Evolutionary conservation across 1,140 invertebrate genomes (phyloP).

Genomic region (Panagrolaimus sp.): DNA sequence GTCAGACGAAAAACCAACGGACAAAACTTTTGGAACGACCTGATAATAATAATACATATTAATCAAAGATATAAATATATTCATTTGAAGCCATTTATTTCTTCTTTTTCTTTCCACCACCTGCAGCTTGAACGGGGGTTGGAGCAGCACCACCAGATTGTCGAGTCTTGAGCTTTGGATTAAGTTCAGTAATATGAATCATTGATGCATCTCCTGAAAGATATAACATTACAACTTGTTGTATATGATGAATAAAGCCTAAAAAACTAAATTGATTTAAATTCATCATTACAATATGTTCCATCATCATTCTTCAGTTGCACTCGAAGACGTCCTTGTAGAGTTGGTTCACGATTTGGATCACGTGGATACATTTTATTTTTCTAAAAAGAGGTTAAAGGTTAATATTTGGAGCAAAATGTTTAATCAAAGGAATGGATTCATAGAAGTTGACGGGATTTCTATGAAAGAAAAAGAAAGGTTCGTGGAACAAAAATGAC

Average conservation of each 20-base stretch:
- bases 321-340: conserved; percentile 78
- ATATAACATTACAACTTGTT: conserved; percentile 23
- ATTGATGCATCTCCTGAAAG: conserved; percentile 70
- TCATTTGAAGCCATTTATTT: background rate
- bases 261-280: conserved; percentile 65
- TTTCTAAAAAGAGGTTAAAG: conserved; percentile 46
- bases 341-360: conserved; percentile 75
- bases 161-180: conserved; percentile 79
- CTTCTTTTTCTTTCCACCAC: conserved; percentile 22
- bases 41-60: too few species aligned
- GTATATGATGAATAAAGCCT: conserved; percentile 21
- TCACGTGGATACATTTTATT: conserved; percentile 89
- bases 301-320: conserved; percentile 89
- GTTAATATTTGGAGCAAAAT: conserved; percentile 9
- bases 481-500: too few species aligned
- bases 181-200: conserved; percentile 72
- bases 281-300: conserved; percentile 68
- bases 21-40: too few species aligned
- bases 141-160: conserved; percentile 18
- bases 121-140: conserved; percentile 4
- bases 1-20: too few species aligned
- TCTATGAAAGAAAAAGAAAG: too few species aligned
- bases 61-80: too few species aligned
- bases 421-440: conserved; percentile 12
- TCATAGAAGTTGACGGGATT: too few species aligned